A percentile compares a stretch with the other conserved stretches of the same genome.
Conservation (phyloP, 2,888 invertebrate species). For the Polyommatus icarus region DNA sequence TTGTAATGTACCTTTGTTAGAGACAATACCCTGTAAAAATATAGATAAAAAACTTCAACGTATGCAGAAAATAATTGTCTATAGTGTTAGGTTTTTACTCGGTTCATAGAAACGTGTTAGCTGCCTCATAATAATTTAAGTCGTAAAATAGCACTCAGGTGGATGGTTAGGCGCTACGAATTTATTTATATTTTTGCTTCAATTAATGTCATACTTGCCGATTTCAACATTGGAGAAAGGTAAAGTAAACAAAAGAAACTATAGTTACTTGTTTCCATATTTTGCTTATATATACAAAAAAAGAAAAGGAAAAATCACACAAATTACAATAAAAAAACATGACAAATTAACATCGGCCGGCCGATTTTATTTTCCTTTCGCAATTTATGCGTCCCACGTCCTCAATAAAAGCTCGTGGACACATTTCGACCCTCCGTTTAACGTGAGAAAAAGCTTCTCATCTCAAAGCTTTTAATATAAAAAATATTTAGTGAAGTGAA, state of each 20-base stretch:
- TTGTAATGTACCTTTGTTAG: no score
- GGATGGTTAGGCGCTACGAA: no score
- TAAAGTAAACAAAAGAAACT: neutral
- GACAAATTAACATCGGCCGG: slow-evolving; percentile 28
- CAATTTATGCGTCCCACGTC: slow-evolving; percentile 43
- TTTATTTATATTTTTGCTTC: no score
- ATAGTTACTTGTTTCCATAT: neutral
- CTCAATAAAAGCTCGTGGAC: slow-evolving; percentile 41
- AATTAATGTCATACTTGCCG: no score
- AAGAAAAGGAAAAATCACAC: neutral
- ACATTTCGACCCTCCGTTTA: slow-evolving; percentile 36
- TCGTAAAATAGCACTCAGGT: no score
- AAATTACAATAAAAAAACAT: slow-evolving; percentile 29
- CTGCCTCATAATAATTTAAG: no score
- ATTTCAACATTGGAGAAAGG: neutral
- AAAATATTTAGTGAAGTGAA: slow-evolving; percentile 31
- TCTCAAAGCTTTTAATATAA: slow-evolving; percentile 31
- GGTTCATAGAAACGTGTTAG: no score
- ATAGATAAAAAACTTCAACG: no score
- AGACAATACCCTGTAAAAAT: no score
- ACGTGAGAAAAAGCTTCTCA: slow-evolving; percentile 32
- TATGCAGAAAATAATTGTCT: no score
- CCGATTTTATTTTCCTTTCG: slow-evolving; percentile 40
- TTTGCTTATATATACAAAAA: neutral
- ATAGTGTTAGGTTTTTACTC: no score